Evolutionary conservation across 2,113 vertebrate species (phyloP).

Genomic region (Entosphenus tridentatus): DNA sequence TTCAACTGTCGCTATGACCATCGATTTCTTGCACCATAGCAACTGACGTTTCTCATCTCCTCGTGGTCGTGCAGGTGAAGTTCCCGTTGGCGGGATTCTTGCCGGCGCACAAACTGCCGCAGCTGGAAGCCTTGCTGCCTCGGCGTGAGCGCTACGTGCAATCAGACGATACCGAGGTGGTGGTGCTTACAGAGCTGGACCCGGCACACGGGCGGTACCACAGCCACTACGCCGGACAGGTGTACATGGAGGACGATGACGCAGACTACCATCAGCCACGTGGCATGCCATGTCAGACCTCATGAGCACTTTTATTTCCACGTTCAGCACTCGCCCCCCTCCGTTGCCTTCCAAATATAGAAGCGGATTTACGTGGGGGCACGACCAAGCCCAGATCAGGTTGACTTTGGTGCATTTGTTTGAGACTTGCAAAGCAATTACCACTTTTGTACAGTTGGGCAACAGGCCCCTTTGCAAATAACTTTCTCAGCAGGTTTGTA

Average conservation of each 20-base stretch:
- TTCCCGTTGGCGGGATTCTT: conserved; percentile 21
- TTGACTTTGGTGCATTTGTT: too few species aligned
- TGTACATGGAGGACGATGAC: conserved; percentile 49
- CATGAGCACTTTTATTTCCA: conserved; percentile 19
- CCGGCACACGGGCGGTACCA: conserved; percentile 20
- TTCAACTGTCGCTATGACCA: too few species aligned
- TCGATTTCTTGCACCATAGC: too few species aligned
- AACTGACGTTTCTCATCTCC: too few species aligned
- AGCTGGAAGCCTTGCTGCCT: conserved; percentile 19
- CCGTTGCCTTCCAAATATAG: conserved; percentile 20
- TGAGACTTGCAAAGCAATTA: too few species aligned
- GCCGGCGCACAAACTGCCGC: conserved; percentile 13
- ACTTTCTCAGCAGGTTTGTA: too few species aligned
- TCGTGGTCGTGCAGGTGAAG: conserved; percentile 13
- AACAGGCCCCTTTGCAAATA: too few species aligned
- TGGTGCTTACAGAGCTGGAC: conserved; percentile 47
- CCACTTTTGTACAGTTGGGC: too few species aligned
- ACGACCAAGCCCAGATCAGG: conserved; percentile 12
- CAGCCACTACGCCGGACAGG: conserved; percentile 31
- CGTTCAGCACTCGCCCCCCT: conserved; percentile 16
- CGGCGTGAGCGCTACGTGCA: conserved; percentile 10
- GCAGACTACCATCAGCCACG: conserved; percentile 12
- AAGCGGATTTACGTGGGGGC: conserved; percentile 23
- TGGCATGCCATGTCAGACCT: conserved; percentile 23
- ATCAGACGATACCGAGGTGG: conserved; percentile 71